Evolutionary conservation across 1,140 invertebrate genomes (phyloP).

Genomic region (Oryctes rhinoceros): DNA sequence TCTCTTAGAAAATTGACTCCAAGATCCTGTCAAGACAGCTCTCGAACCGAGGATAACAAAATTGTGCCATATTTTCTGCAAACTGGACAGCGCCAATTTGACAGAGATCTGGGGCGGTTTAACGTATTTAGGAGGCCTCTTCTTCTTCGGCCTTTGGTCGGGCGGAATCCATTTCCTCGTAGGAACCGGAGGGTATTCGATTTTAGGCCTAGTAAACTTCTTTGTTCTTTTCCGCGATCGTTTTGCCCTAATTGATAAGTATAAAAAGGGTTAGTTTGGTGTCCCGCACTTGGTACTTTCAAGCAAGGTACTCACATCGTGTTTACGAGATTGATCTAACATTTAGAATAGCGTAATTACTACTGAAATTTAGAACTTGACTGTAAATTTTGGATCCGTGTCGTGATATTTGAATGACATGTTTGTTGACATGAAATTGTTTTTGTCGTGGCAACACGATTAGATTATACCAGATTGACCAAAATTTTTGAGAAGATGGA

Average conservation of each 20-base stretch:
- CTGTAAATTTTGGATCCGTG: conserved; percentile 9
- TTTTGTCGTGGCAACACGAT: no score
- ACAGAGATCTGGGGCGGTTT: conserved; percentile 53
- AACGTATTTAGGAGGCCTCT: conserved; percentile 46
- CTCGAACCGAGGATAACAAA: conserved; percentile 47
- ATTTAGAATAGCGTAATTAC: not conserved
- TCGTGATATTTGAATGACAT: conserved; percentile 9
- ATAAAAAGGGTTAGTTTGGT: not conserved
- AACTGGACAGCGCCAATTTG: conserved; percentile 51
- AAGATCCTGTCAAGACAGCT: conserved; percentile 48
- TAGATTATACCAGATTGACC: no score
- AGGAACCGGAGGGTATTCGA: conserved; percentile 55
- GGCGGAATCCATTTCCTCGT: conserved; percentile 57
- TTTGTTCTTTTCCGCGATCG: not conserved
- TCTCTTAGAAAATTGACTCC: conserved; percentile 52
- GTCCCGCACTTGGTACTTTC: not conserved
- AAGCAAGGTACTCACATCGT: not conserved
- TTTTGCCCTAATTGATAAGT: not conserved
- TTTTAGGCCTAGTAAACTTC: conserved; percentile 43
- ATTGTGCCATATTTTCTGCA: conserved; percentile 54
- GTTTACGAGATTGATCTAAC: not conserved
- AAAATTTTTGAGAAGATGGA: no score
- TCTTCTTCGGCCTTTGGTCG: conserved; percentile 50
- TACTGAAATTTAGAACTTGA: conserved; percentile 21
- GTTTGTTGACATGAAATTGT: no score